Evolutionary conservation across 2,888 invertebrate species (phyloP).

Genomic region (Heliconius sara): DNA sequence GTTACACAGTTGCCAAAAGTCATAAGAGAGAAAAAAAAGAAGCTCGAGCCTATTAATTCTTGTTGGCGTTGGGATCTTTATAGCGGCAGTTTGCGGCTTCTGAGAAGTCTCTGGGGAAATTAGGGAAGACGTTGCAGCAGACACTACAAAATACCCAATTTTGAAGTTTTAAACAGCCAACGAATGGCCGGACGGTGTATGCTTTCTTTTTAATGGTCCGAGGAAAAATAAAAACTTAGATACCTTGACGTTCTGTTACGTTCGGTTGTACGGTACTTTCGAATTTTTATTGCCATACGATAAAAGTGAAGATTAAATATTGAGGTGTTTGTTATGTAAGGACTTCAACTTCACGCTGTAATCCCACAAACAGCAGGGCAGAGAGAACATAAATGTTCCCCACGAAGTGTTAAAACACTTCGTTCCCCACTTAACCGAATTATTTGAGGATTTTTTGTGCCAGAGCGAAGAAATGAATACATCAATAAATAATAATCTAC

Average conservation of each 20-base stretch:
- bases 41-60: slow-evolving; percentile 54
- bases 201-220: slow-evolving; percentile 60
- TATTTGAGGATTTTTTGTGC: too few relatives aligned
- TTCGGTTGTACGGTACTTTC: neutral
- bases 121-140: slow-evolving; percentile 58
- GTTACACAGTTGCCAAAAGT: neutral
- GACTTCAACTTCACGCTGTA: too few relatives aligned
- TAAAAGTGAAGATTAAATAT: neutral
- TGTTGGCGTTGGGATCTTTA: slow-evolving; percentile 59
- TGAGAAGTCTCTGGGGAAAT: slow-evolving; percentile 67
- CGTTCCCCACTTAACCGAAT: too few relatives aligned
- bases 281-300: neutral
- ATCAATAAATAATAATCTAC: too few relatives aligned
- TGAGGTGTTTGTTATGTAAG: neutral
- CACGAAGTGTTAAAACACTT: too few relatives aligned
- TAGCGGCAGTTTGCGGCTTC: slow-evolving; percentile 61
- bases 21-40: slow-evolving; percentile 33
- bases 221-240: slow-evolving; percentile 44
- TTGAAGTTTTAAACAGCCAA: slow-evolving; percentile 66
- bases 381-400: too few relatives aligned
- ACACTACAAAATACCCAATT: slow-evolving; percentile 61
- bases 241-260: neutral
- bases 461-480: too few relatives aligned
- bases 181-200: slow-evolving; percentile 51
- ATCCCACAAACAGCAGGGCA: too few relatives aligned